Conservation (phyloP, 2,797 vertebrate genomes). For the Prionace glauca region DNA sequence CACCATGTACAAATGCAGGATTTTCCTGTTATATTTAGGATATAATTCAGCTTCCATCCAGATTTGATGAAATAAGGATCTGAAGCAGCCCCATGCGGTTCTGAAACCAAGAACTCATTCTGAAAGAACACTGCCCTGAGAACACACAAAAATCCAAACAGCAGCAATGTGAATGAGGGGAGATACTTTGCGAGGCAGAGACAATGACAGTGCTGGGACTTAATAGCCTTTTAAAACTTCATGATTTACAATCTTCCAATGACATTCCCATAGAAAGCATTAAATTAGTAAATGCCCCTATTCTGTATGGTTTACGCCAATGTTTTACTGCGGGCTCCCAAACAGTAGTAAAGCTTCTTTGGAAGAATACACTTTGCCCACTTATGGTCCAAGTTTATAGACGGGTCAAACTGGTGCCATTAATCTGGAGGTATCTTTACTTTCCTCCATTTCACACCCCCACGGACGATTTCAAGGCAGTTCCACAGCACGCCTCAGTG, state of each 20-base stretch:
- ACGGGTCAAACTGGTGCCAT: background rate
- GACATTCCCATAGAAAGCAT: background rate
- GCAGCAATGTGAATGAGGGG: too few species aligned
- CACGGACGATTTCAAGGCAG: background rate
- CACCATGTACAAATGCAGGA: too few species aligned
- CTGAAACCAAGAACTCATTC: too few species aligned
- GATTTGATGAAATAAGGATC: too few species aligned
- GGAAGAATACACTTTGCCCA: background rate
- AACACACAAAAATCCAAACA: too few species aligned
- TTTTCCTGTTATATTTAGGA: too few species aligned
- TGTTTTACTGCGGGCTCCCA: background rate
- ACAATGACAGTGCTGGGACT: background rate
- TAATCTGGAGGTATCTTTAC: background rate
- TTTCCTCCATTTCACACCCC: background rate
- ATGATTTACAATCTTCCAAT: background rate
- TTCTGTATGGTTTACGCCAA: background rate
- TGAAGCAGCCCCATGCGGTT: too few species aligned
- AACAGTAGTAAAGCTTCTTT: background rate
- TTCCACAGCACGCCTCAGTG: background rate
- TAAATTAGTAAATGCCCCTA: background rate
- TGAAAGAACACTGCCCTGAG: too few species aligned
- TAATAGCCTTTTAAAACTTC: too few species aligned
- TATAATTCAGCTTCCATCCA: too few species aligned
- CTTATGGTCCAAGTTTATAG: background rate
- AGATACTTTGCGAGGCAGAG: too few species aligned